These are phyloP conservation scores for Cephalopachus bancanus DNA, from an alignment of 2,797 vertebrate species.

Conservation along the genomic window DNA sequence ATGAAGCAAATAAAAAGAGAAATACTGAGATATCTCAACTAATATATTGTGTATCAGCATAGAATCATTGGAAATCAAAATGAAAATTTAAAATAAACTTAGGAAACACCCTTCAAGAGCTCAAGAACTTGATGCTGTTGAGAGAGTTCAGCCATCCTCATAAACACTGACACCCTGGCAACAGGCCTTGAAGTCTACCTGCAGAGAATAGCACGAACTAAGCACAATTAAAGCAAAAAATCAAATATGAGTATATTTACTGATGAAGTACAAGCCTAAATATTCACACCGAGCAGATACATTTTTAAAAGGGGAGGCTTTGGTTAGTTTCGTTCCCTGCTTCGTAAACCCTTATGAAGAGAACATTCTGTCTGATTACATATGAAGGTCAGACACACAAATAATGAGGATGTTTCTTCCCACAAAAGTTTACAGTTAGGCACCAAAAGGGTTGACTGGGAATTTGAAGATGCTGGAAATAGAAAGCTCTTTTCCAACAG, in stretches of 20 bases:
- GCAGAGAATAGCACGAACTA: background rate
- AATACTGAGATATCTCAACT: background rate
- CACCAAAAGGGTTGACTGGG: background rate
- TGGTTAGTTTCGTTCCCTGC: background rate
- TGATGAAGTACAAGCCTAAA: background rate
- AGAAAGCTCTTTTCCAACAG: background rate
- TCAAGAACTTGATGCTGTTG: background rate
- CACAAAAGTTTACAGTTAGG: background rate
- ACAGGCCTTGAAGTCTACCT: background rate
- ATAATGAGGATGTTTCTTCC: background rate
- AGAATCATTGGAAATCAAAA: background rate
- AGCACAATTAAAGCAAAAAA: background rate
- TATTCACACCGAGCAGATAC: background rate
- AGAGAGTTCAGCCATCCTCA: background rate
- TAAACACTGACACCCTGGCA: background rate
- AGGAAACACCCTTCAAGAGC: background rate
- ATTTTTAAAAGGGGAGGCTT: background rate
- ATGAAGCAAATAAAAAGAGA: slow-evolving; percentile 26
- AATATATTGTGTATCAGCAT: background rate
- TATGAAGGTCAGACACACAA: background rate
- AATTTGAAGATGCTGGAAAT: background rate
- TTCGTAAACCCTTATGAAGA: background rate
- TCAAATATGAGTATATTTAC: background rate
- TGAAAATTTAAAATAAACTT: background rate
- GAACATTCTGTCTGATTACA: background rate